phyloP scores from a whole-genome alignment of 2,113 vertebrate genomes.

The Axis porcinus region DNA sequence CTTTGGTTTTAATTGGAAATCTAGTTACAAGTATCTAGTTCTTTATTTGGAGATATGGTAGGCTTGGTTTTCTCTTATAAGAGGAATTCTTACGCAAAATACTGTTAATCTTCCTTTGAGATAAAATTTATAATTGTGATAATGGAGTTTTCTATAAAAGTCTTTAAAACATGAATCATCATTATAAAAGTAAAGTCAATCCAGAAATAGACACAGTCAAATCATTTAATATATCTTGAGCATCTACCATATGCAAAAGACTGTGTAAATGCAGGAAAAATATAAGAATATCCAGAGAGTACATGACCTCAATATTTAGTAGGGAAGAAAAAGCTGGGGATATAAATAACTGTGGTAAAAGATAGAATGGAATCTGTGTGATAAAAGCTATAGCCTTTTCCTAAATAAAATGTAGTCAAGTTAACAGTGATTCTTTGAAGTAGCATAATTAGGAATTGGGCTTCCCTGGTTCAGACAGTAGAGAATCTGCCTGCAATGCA shows the following conservation, averaged over 20 bases:
- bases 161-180: neutral
- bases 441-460: neutral
- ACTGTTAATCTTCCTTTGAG: slow-evolving; percentile 1
- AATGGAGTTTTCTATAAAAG: neutral
- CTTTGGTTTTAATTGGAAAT: slow-evolving; percentile 7
- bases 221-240: neutral
- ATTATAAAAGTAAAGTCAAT: neutral
- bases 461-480: neutral
- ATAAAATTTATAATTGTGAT: neutral
- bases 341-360: neutral
- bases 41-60: neutral
- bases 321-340: neutral
- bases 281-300: neutral
- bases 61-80: neutral
- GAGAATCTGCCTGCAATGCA: neutral
- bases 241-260: neutral
- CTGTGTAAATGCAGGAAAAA: neutral
- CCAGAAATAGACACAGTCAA: neutral
- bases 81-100: neutral
- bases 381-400: neutral
- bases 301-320: neutral
- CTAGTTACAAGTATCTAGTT: neutral
- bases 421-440: neutral
- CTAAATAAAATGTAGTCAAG: neutral
- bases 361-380: neutral